Evolutionary conservation across 1,140 invertebrate species (phyloP).

Genomic region (Maniola jurtina): DNA sequence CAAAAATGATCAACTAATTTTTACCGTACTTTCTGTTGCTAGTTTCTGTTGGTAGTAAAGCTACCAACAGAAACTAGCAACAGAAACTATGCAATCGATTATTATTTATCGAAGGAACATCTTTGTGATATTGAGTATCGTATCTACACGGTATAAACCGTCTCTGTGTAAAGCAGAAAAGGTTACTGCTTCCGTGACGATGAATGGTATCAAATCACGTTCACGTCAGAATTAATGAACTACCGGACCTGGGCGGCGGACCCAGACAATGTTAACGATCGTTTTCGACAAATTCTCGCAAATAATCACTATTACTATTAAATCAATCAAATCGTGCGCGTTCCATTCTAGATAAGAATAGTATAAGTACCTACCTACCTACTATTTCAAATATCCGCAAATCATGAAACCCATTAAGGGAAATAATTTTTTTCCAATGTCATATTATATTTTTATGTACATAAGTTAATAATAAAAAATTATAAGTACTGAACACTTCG

Average conservation of each 20-base stretch:
- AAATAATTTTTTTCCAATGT: not conserved
- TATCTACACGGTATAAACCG: not conserved
- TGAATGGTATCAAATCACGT: conserved; percentile 43
- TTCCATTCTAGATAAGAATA: not conserved
- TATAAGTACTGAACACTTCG: not conserved
- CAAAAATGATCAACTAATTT: too few relatives aligned
- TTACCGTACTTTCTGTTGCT: too few relatives aligned
- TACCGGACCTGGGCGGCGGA: conserved; percentile 26
- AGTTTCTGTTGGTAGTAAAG: too few relatives aligned
- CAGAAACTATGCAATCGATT: too few relatives aligned
- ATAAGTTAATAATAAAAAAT: not conserved
- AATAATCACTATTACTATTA: conserved; percentile 11
- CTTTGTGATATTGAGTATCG: not conserved
- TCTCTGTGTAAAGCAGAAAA: conserved; percentile 7
- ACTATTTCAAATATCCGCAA: conserved; percentile 2
- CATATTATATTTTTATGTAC: too few relatives aligned
- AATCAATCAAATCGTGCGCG: conserved; percentile 6
- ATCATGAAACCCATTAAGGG: not conserved
- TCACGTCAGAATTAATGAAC: conserved; percentile 33
- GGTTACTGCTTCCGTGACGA: conserved; percentile 49
- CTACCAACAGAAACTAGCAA: too few relatives aligned
- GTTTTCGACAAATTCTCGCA: conserved; percentile 10
- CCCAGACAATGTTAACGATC: not conserved
- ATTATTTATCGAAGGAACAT: too few relatives aligned
- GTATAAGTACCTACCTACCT: too few relatives aligned